Base-by-base conservation (phyloP, 2,888 invertebrate genomes). In the Calameuta filiformis region DNA sequence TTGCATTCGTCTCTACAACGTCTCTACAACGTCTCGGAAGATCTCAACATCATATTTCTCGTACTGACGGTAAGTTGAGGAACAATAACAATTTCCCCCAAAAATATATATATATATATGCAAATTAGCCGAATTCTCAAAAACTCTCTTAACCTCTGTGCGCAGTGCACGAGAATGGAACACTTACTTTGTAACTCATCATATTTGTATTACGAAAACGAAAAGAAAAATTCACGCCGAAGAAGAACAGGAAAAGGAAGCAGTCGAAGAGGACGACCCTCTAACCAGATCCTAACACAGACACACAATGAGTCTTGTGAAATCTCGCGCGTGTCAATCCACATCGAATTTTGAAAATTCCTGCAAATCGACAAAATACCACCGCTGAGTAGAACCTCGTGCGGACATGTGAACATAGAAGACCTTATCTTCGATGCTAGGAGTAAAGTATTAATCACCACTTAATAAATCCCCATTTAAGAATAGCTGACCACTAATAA, bases 101-200 rank as follows among this genome's bases (percentile, higher is more conserved):
- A 56, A 56, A 6, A 56, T 23, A 56, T 33, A 56, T 9, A 56
- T 23, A 9, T 23, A 23, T 23, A 9, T 23, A 56, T 23, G 15
- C 15, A 40, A 2, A 9, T 23, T 23, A 40, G 23, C 9, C 6
- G 23, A 40, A 56, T 56, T 23, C 56, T 23, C 9, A 9, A 56
- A 56, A 56, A 56, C 23, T 56, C 23, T 6, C 56, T 23, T 56
- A 56, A 56, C 6, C 56, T 23, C 56, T 23, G 6, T 23, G 2
- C 9, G 9, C 56, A 56, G 56, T 56, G 56, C 75, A 75, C 30
- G 68, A 77, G 68, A 77, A 73, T 68, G n/a, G 68, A 79, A 81
- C 76, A 84, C 83, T 85, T 85, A 83, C 84, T 83, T 82, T 83
- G 77, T 81, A 73, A 78, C 82, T 80, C 83, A 82, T 83, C 80